These are phyloP conservation scores for Haliaeetus leucogaster DNA, from an alignment of 2,113 vertebrate genomes.

Conservation along the genomic window DNA sequence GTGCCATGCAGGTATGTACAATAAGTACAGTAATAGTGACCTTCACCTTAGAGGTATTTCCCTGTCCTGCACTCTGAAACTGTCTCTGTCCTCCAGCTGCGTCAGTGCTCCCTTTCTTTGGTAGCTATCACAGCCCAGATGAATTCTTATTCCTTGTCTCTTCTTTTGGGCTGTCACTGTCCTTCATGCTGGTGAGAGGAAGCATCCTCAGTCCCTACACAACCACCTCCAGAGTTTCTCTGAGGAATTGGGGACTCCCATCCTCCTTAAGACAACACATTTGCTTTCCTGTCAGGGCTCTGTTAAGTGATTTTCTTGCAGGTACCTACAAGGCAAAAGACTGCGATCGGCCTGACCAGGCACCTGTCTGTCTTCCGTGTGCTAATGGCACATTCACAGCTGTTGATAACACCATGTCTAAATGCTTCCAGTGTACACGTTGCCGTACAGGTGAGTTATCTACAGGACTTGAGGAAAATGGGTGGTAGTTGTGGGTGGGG, in stretches of 20 bases:
- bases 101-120: background rate
- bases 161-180: background rate
- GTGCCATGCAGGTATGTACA: conserved; percentile 54
- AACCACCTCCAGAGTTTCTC: background rate
- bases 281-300: background rate
- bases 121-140: background rate
- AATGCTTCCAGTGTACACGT: background rate
- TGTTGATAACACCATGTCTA: conserved; percentile 25
- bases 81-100: background rate
- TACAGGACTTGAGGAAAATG: background rate
- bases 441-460: conserved; percentile 31
- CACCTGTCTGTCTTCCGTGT: background rate
- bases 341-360: background rate
- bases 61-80: background rate
- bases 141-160: background rate
- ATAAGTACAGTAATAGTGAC: background rate
- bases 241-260: background rate
- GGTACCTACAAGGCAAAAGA: conserved; percentile 61
- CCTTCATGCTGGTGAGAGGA: background rate
- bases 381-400: conserved; percentile 17
- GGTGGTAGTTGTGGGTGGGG: background rate
- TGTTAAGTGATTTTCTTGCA: background rate
- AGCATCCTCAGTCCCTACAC: background rate
- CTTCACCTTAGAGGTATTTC: background rate
- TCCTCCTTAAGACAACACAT: rapidly evolving